A percentile compares a stretch with the other conserved stretches of the same genome.
Evolutionary conservation across 2,113 vertebrate genomes (phyloP).

Genomic region (Spea multiplicata): DNA sequence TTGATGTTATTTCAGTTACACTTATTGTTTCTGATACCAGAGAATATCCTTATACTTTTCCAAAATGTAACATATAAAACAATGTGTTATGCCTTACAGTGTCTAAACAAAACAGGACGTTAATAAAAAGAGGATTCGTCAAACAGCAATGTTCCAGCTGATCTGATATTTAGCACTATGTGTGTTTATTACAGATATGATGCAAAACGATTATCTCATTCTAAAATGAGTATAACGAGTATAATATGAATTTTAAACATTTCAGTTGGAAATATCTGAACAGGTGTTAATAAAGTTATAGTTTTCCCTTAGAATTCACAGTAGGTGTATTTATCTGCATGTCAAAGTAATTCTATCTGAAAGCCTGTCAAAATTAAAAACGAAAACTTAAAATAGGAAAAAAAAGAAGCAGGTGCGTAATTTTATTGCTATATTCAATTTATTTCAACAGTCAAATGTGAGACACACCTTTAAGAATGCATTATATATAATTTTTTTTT

Average conservation of each 20-base stretch:
- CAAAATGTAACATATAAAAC: too few relatives aligned
- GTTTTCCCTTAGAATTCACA: slow-evolving; percentile 24
- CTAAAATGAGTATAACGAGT: background rate
- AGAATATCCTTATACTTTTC: too few relatives aligned
- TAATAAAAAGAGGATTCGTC: too few relatives aligned
- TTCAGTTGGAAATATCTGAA: slow-evolving; percentile 10
- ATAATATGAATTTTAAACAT: slow-evolving; percentile 22
- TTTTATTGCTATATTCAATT: slow-evolving; percentile 28
- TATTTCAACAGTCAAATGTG: slow-evolving; percentile 27
- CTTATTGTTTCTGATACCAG: too few relatives aligned
- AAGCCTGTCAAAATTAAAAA: slow-evolving; percentile 26
- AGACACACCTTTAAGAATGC: slow-evolving; percentile 31
- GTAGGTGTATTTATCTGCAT: slow-evolving; percentile 37
- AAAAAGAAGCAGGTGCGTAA: slow-evolving; percentile 27
- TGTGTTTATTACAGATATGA: slow-evolving; percentile 4
- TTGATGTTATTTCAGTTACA: too few relatives aligned
- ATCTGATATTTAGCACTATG: too few relatives aligned
- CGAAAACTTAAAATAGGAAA: slow-evolving; percentile 24
- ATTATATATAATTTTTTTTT: background rate
- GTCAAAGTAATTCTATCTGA: slow-evolving; percentile 26
- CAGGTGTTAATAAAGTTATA: slow-evolving; percentile 40
- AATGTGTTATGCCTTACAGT: too few relatives aligned
- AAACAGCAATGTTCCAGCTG: too few relatives aligned
- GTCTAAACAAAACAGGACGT: too few relatives aligned
- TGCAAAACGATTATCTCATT: slow-evolving; percentile 8